Evolutionary conservation across 2,113 vertebrate species (phyloP), one percentile per base, ranked within the genome.

Genomic region (Rhea pennata): DNA sequence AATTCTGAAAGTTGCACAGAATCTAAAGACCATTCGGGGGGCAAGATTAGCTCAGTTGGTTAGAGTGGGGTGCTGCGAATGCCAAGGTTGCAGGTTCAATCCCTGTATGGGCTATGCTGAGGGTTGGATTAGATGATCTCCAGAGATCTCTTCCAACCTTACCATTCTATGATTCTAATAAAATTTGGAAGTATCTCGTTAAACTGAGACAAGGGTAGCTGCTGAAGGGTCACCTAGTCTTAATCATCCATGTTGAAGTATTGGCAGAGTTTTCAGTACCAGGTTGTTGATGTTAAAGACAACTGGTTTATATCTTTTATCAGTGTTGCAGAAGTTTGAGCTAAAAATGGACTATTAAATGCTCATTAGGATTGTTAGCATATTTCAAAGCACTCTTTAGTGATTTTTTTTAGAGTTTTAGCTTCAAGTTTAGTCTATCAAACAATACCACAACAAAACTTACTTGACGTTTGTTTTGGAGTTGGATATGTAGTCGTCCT

Each of bases 211-310:
- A 2, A 70, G 70, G 40, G 39, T 59, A 85, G 69, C 3, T 80
- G 46, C 87, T 93, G 87, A 80, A 91, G 92, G 81, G 74, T 87
- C 82, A 46, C 31, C 17, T 54, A 53, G 70, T 69, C 84, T 75
- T 94, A 82, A 95, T 95, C 90, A 91, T 58, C 96, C 65, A 2
- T 48, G 78, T 56, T 83, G 95, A 92, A 93, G 92, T 95, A 85
- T 95, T 83, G 92, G 71, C 92, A 81, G 89, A 29, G 8, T 83
- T 89, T 82, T 82, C 81, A 76, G 74, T 83, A 69, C 39, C 42
- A 44, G 92, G 53, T 3, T 10, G 79, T 89, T 87, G 87, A 87
- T 87, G 84, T 83, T 90, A 33, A 83, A 91, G 92, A 74, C 95
- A 93, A 70, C 89, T 92, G 91, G 12, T 85, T 85, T 92, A 58